These are phyloP conservation scores for Papilio aristodemus DNA, from an alignment of 1,140 invertebrate genomes.

Conservation along the genomic window DNA sequence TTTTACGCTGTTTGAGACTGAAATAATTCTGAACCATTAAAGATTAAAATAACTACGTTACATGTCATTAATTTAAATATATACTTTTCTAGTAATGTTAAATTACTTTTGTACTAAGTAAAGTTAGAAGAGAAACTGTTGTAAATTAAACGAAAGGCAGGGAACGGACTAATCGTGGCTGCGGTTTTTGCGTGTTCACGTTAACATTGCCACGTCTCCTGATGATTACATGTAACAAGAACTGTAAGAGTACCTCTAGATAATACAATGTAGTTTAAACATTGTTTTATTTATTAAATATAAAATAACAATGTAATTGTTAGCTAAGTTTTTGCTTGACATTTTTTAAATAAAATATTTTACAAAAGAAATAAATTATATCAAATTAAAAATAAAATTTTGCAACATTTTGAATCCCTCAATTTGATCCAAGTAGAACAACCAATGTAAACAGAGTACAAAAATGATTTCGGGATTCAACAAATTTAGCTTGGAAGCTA, in stretches of 20 bases:
- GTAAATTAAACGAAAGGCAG: slow-evolving; percentile 27
- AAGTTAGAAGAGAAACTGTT: slow-evolving; percentile 6
- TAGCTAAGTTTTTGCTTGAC: background rate
- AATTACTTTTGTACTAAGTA: background rate
- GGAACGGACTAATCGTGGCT: slow-evolving; percentile 25
- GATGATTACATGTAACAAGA: slow-evolving; percentile 26
- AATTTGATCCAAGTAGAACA: no score
- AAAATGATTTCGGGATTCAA: no score
- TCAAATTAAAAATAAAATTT: no score
- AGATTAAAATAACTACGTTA: no score
- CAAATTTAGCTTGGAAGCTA: no score
- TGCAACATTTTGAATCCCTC: no score
- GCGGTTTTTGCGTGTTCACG: slow-evolving; percentile 29
- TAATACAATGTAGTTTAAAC: background rate
- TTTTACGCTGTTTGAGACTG: no score
- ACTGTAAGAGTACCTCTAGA: background rate
- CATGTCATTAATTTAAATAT: background rate
- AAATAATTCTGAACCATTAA: no score
- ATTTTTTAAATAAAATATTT: background rate
- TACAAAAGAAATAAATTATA: no score
- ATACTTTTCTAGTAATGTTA: background rate
- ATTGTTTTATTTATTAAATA: background rate
- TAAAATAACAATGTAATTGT: background rate
- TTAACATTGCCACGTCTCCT: slow-evolving; percentile 15
- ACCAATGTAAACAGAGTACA: no score